Evolutionary conservation across 2,888 invertebrate species (phyloP).

Genomic region (Leptinotarsa tumamoca): DNA sequence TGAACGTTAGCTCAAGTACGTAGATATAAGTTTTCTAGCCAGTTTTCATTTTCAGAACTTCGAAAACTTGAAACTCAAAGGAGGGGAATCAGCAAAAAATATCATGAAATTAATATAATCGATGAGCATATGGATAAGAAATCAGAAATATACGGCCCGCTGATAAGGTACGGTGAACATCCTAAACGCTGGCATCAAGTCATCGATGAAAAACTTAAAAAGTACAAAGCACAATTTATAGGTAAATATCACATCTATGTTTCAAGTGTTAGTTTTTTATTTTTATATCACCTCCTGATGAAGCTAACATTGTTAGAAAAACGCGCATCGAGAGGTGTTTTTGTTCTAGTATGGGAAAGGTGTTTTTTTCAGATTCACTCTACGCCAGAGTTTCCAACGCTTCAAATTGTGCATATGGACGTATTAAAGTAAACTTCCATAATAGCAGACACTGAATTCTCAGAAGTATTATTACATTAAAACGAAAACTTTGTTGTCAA

Average conservation of each 20-base stretch:
- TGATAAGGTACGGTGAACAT: constrained; percentile 75
- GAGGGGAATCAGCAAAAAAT: constrained; percentile 62
- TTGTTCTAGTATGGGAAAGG: no score
- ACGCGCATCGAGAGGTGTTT: no score
- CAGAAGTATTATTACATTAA: no score
- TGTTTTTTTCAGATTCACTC: no score
- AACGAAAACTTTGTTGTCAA: no score
- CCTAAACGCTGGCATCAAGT: constrained; percentile 72
- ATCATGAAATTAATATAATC: constrained; percentile 66
- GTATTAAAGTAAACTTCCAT: no score
- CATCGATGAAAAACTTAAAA: constrained; percentile 62
- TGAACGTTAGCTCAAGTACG: no score
- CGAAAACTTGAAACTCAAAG: constrained; percentile 68
- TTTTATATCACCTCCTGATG: no score
- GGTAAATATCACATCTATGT: constrained; percentile 49
- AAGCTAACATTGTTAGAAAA: no score
- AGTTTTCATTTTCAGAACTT: constrained; percentile 59
- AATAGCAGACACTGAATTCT: no score
- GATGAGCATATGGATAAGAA: constrained; percentile 70
- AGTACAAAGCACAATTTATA: constrained; percentile 60
- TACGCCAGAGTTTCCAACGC: no score
- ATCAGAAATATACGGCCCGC: constrained; percentile 75
- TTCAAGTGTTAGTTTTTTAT: neutral
- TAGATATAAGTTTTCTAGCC: neutral
- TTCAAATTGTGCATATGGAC: no score